phyloP scores from a whole-genome alignment of 1,140 invertebrate species.

The Coelopa frigida region DNA sequence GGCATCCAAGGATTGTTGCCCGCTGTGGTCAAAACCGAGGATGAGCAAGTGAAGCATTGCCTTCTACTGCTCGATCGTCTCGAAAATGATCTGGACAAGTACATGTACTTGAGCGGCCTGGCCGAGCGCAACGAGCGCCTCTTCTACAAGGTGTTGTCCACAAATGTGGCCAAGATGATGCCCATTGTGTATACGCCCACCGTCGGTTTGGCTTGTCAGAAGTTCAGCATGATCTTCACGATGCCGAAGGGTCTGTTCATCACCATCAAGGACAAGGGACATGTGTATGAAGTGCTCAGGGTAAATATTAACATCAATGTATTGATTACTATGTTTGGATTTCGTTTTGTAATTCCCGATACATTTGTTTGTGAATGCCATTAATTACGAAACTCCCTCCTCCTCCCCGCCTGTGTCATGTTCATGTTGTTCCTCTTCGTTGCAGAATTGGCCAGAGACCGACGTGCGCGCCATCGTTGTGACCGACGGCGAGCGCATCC shows the following conservation, averaged over 20 bases:
- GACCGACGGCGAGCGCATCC: conserved; percentile 88
- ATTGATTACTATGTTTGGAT: not conserved
- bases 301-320: conserved; percentile 10
- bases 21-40: conserved; percentile 68
- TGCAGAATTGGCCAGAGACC: conserved; percentile 67
- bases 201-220: conserved; percentile 68
- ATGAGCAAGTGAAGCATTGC: conserved; percentile 73
- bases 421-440: not conserved
- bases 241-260: conserved; percentile 87
- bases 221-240: conserved; percentile 22
- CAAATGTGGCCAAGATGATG: conserved; percentile 84
- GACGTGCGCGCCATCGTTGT: conserved; percentile 87
- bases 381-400: not conserved
- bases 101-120: conserved; percentile 68
- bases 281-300: conserved; percentile 75
- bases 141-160: conserved; percentile 85
- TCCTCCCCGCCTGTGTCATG: not conserved
- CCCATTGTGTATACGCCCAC: conserved; percentile 51
- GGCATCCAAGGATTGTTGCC: conserved; percentile 81
- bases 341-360: not conserved
- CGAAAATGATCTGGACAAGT: conserved; percentile 69
- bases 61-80: conserved; percentile 63
- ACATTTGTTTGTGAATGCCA: not conserved
- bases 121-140: conserved; percentile 81
- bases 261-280: conserved; percentile 91